Percentiles rank a stretch among this genome's conserved stretches.
Conservation (phyloP, 2,888 invertebrate species). For the Anagyrus pseudococci region DNA sequence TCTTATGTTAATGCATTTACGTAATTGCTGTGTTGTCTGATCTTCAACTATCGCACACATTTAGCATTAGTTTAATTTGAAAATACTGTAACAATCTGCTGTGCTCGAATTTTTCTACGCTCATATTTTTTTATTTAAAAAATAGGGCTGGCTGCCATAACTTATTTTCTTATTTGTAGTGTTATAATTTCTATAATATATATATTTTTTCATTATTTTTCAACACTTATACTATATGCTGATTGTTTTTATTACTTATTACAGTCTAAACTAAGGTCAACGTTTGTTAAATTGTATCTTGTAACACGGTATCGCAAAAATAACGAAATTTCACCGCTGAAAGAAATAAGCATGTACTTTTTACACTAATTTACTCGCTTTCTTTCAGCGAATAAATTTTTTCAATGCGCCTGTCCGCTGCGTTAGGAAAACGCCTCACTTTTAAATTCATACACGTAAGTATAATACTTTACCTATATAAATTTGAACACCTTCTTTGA, state of each 20-base stretch:
- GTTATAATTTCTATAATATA: conserved; percentile 4
- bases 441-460: conserved; percentile 1
- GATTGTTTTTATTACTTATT: conserved; percentile 29
- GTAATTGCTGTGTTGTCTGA: not conserved
- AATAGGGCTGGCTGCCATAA: conserved; percentile 33
- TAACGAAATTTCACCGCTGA: conserved; percentile 20
- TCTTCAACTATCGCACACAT: not conserved
- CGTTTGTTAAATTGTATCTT: conserved; percentile 5
- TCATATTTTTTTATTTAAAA: conserved; percentile 25
- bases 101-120: conserved; percentile 7
- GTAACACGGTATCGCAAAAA: conserved; percentile 10
- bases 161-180: conserved; percentile 4
- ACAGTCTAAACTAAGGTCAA: conserved; percentile 25
- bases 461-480: conserved; percentile 16
- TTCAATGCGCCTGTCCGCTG: conserved; percentile 5
- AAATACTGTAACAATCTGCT: not conserved
- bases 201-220: conserved; percentile 12
- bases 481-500: conserved; percentile 29
- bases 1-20: not conserved
- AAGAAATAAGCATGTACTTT: conserved; percentile 4
- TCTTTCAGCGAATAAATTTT: conserved; percentile 1
- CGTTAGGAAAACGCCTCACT: conserved; percentile 12
- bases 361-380: too few relatives aligned
- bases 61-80: not conserved
- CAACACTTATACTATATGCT: conserved; percentile 27